These are phyloP conservation scores for Heloderma charlesbogerti DNA, from an alignment of 2,113 vertebrate genomes.

Conservation along the genomic window DNA sequence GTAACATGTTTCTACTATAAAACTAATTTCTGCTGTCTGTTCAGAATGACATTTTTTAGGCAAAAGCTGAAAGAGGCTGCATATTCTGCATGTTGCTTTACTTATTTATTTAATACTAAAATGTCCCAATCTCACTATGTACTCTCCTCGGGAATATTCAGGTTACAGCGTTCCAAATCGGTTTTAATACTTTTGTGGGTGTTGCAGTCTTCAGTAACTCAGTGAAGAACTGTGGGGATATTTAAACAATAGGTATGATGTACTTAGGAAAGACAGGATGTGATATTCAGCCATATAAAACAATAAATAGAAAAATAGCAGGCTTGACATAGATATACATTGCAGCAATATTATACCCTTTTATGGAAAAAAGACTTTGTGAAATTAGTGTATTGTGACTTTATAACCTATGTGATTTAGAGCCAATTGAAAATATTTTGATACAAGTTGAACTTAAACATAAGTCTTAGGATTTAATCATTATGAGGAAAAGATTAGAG, in stretches of 20 bases:
- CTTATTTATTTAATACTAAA: background rate
- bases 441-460: background rate
- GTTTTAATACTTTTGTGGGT: background rate
- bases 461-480: background rate
- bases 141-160: background rate
- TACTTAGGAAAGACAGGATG: background rate
- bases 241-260: background rate
- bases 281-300: background rate
- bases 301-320: background rate
- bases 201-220: background rate
- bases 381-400: background rate
- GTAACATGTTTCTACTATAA: constrained; percentile 12
- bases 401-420: background rate
- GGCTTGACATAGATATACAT: too few relatives aligned
- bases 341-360: background rate
- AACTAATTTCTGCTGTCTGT: background rate
- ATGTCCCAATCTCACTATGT: background rate
- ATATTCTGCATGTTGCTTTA: constrained; percentile 10
- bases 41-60: constrained; percentile 22
- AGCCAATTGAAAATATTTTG: background rate
- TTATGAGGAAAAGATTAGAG: background rate
- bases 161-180: background rate
- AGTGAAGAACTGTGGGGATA: background rate
- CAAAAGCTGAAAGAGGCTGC: background rate
- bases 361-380: background rate